Evolutionary conservation across 1,140 invertebrate species (phyloP).

Genomic region (Helicorthomorpha holstii): DNA sequence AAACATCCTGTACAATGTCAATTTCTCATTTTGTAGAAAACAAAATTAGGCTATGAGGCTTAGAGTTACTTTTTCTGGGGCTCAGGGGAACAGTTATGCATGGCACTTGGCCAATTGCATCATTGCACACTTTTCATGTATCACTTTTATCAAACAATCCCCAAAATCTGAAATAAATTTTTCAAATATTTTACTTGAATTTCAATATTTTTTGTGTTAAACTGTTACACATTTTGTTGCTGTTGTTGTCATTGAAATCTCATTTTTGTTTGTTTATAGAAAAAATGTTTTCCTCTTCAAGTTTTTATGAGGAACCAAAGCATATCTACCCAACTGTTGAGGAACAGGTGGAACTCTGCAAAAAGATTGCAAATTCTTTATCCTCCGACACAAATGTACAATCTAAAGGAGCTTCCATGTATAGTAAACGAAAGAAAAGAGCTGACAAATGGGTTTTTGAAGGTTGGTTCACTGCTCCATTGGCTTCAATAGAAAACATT

Average conservation of each 20-base stretch:
- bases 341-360: slow-evolving; percentile 80
- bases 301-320: slow-evolving; percentile 63
- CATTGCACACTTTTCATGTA: too few relatives aligned
- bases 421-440: slow-evolving; percentile 78
- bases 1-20: too few relatives aligned
- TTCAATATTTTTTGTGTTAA: not conserved
- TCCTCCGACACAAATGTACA: slow-evolving; percentile 77
- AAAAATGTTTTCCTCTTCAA: slow-evolving; percentile 80
- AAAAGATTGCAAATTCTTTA: slow-evolving; percentile 77
- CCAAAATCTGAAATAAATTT: not conserved
- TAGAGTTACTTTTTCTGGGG: too few relatives aligned
- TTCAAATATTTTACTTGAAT: not conserved
- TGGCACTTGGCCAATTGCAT: too few relatives aligned
- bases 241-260: not conserved
- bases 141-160: too few relatives aligned
- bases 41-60: too few relatives aligned
- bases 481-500: too few relatives aligned
- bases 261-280: slow-evolving; percentile 34
- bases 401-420: slow-evolving; percentile 87
- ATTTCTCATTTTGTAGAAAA: too few relatives aligned
- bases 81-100: too few relatives aligned
- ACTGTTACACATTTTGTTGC: not conserved
- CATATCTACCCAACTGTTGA: slow-evolving; percentile 79
- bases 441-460: slow-evolving; percentile 89
- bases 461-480: too few relatives aligned